Conservation (phyloP, 2,113 vertebrate species). For the Synchiropus splendidus region DNA sequence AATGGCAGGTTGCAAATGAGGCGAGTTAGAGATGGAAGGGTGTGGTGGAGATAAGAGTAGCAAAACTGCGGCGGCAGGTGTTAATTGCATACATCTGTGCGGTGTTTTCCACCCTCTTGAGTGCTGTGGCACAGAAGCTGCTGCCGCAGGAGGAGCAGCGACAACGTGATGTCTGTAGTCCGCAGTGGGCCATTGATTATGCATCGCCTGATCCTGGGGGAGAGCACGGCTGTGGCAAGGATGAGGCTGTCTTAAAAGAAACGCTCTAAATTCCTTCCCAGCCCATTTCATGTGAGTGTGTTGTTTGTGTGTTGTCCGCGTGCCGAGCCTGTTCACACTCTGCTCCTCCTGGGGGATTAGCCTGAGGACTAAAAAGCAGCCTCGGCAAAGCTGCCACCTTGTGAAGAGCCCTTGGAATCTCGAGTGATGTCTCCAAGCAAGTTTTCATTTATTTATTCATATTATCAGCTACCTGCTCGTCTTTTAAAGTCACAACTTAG, state of each 20-base stretch:
- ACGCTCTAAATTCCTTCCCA: conserved; percentile 8
- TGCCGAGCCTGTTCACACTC: not conserved
- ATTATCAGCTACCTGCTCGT: conserved; percentile 22
- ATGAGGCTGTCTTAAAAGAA: conserved; percentile 28
- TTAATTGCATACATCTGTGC: conserved; percentile 48
- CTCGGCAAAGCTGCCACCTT: conserved; percentile 11
- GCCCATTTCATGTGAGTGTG: conserved; percentile 1
- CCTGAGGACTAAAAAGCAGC: conserved; percentile 12
- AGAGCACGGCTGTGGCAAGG: conserved; percentile 14
- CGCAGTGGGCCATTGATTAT: conserved; percentile 32
- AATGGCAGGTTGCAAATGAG: conserved; percentile 25
- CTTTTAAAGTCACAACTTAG: conserved; percentile 6
- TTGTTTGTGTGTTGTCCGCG: not conserved
- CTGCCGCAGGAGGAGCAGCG: conserved; percentile 19
- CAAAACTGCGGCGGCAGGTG: conserved; percentile 21
- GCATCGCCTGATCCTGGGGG: conserved; percentile 22
- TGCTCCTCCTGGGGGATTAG: conserved; percentile 12
- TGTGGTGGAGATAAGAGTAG: conserved; percentile 5
- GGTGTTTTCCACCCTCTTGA: conserved; percentile 16
- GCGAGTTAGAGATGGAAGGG: conserved; percentile 7
- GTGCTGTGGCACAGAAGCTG: conserved; percentile 6
- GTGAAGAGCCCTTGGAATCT: conserved; percentile 9
- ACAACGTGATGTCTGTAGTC: conserved; percentile 23
- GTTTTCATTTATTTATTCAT: conserved; percentile 17
- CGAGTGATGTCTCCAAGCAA: conserved; percentile 4